A percentile compares a stretch with the other conserved stretches of the same genome.
phyloP scores from a whole-genome alignment of 2,113 vertebrate genomes.

The Aythya baeri region DNA sequence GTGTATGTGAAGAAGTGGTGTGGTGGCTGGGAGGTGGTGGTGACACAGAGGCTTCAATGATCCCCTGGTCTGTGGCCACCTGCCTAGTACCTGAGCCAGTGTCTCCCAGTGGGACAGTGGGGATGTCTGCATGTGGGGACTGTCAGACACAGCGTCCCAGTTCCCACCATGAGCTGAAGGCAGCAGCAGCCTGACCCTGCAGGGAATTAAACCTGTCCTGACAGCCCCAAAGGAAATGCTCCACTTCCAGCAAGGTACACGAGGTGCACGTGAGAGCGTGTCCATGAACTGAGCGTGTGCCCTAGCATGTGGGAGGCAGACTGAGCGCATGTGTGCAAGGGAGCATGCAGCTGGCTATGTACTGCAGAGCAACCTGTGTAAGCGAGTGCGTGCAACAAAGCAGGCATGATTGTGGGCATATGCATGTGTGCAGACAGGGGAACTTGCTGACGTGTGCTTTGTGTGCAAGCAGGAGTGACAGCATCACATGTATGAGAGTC shows the following conservation, averaged over 20 bases:
- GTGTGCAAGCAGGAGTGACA: not conserved
- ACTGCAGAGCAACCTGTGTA: not conserved
- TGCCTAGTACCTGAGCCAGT: not conserved
- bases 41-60: not conserved
- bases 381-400: accelerated
- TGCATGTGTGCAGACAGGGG: too few species aligned
- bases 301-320: not conserved
- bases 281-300: accelerated
- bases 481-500: too few species aligned
- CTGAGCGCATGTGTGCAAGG: accelerated
- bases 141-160: accelerated
- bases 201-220: not conserved
- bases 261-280: accelerated
- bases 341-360: accelerated
- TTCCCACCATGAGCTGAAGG: not conserved
- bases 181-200: not conserved
- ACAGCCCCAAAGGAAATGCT: not conserved
- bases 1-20: not conserved
- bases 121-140: not conserved
- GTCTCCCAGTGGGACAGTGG: not conserved
- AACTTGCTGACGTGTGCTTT: not conserved
- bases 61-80: not conserved
- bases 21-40: not conserved
- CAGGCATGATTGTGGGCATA: too few species aligned
- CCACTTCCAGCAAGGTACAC: not conserved